Base-by-base conservation (phyloP, 1,140 invertebrate species). In the Pseudomyrmex sp. region DNA sequence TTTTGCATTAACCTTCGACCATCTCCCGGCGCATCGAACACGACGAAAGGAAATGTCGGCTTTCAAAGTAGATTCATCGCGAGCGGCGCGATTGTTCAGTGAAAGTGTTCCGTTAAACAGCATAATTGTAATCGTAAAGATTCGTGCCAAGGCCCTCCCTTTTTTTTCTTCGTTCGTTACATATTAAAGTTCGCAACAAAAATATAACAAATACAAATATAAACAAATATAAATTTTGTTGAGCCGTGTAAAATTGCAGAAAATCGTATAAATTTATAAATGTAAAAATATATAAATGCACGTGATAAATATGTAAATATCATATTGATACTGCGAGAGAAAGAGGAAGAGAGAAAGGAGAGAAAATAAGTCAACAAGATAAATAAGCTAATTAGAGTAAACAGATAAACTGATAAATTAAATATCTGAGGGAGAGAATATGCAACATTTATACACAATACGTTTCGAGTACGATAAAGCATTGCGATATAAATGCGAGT, bases 31-130 rank as follows among this genome's bases (percentile, higher is more conserved):
- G 66, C 76, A 59, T 80, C 76, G 66, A 77, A 50, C 54, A 50
- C 66, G 76, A 72, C 35, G 66, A 35, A 48, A 72, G 76, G 54
- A 80, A 80, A 70, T 61, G 76, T 72, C 61, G 26, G 66, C 59
- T 59, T 72, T 56, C 35, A 35, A 70, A 80, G 54, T 70, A 80
- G 76, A 80, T 80, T 59, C 76, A 80, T 80, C 54, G 65, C 76
- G 66, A 80, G 56, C 66, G 76, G 56, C 66, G 76, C 26, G 76
- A 80, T 80, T 80, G 76, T 80, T 80, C 66, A 80, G 76, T 80
- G 66, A 80, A 80, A 80, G 76, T 80, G 66, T 80, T 80, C 76
- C 44, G 72, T 69, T 80, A 72, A 59, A 48, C 54, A 70, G 70
- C 76, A 80, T 35, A 35, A 35, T 80, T 80, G 76, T 80, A 59